phyloP scores from a whole-genome alignment of 2,888 invertebrate genomes.

The Mesorhabditis spiculigera region DNA sequence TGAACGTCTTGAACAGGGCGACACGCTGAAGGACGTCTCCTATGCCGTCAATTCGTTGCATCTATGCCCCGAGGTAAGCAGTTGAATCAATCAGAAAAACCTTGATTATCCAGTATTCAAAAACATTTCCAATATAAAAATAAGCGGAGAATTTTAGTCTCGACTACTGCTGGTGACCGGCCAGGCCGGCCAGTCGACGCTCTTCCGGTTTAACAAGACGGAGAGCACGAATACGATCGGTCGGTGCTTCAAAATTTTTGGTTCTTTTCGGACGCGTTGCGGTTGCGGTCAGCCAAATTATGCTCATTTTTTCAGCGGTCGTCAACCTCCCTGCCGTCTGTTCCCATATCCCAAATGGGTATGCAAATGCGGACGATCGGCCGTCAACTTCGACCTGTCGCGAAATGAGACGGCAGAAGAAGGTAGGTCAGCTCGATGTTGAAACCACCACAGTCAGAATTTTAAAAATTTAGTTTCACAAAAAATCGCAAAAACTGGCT shows the following conservation, averaged over 20 bases:
- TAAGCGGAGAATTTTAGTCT: slow-evolving; percentile 64
- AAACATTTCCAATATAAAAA: background rate
- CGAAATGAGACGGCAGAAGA: slow-evolving; percentile 32
- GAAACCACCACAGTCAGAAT: no score
- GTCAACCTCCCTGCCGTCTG: slow-evolving; percentile 11
- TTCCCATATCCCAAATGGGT: slow-evolving; percentile 13
- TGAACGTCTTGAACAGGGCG: slow-evolving; percentile 37
- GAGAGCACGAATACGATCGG: slow-evolving; percentile 72
- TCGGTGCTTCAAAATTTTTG: background rate
- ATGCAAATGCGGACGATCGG: slow-evolving; percentile 16
- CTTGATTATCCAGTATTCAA: background rate
- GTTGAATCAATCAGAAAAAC: background rate
- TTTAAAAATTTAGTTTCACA: no score
- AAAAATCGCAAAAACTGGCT: no score
- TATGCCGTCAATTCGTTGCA: slow-evolving; percentile 49
- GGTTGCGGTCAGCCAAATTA: slow-evolving; percentile 8
- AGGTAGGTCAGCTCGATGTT: slow-evolving; percentile 15
- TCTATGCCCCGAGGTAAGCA: slow-evolving; percentile 75
- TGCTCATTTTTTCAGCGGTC: slow-evolving; percentile 20
- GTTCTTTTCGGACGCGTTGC: no score
- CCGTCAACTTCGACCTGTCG: slow-evolving; percentile 11
- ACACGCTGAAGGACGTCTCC: slow-evolving; percentile 35
- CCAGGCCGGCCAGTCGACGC: slow-evolving; percentile 84
- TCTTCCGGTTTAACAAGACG: slow-evolving; percentile 89
- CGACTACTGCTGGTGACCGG: slow-evolving; percentile 83